A percentile compares a stretch with the other conserved stretches of the same genome.
Conservation (phyloP, 2,797 vertebrate genomes). For the Dryobates pubescens region DNA sequence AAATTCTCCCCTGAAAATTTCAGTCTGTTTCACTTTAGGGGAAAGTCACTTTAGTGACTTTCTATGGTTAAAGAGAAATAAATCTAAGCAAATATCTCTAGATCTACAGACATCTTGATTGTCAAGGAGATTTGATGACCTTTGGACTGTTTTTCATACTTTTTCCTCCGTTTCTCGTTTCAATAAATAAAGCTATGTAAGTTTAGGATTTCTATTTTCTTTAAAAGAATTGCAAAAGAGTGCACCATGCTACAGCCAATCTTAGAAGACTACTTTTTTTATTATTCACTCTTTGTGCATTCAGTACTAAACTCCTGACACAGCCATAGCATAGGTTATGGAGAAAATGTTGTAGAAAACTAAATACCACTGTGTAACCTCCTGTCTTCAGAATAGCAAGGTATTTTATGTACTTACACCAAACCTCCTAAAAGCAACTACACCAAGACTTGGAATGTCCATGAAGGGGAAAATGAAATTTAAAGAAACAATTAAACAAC, state of each 20-base stretch:
- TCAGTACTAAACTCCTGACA: background rate
- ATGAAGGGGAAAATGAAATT: background rate
- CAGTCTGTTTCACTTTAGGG: background rate
- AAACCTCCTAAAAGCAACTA: background rate
- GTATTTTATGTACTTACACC: background rate
- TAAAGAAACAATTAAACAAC: background rate
- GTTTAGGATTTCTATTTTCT: background rate
- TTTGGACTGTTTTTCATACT: background rate
- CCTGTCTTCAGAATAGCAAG: background rate
- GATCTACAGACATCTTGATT: background rate
- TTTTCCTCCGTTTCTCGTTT: background rate
- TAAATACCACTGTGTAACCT: background rate
- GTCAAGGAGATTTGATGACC: background rate
- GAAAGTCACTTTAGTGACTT: background rate
- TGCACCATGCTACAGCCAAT: background rate
- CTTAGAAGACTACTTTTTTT: background rate
- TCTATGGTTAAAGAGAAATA: background rate
- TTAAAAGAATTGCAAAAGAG: background rate
- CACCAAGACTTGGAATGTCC: background rate
- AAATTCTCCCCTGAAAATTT: background rate
- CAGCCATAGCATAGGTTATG: background rate
- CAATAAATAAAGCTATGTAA: background rate
- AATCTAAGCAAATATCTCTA: background rate
- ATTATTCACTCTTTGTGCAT: background rate
- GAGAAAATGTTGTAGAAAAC: background rate